Evolutionary conservation across 2,888 invertebrate species (phyloP), one percentile per base, ranked within the genome.

Genomic region (Dinocampus coccinellae): DNA sequence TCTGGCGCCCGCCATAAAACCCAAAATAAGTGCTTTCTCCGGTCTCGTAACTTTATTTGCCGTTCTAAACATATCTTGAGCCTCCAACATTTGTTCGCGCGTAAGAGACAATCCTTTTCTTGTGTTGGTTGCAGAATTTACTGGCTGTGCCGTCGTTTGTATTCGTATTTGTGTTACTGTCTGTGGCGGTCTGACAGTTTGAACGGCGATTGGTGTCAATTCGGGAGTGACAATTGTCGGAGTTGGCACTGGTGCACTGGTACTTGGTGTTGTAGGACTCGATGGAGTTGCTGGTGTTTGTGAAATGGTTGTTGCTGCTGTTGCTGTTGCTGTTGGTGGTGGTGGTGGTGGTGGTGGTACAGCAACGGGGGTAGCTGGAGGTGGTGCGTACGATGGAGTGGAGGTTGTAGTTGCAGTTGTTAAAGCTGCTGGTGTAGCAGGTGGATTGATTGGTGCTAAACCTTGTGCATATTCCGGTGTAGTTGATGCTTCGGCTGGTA

Each of bases 1-100:
- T 88, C 98, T 92, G 9, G 97, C 95, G n/a, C 98, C 99, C 64
- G 98, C 98, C 97, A 99, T 98, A 84, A 99, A 99, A 77, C 98
- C 97, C 36, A 99, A 91, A 85, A 99, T 99, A 65, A 99, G 93
- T 68, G 98, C 97, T 86, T 99, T 99, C 87, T 99, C 98, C 0
- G 97, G 97, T 78, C 98, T 89, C 2, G 98, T 98, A 66, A 99
- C 97, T 84, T 96, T 94, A 87, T 98, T 98, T 47, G 98, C 97
- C 75, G 95, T 96, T 69, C 95, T 91, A 90, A 99, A 98, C 96
- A 99, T 98, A 85, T 98, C 97, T 87, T 98, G 97, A 0, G 98
- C 98, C 87, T 97, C 97, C 86, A 95, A 89, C 93, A 97, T 97
- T 91, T 98, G 97, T 88, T 98, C 97, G 84, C 95, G 93, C 97